phyloP scores from a whole-genome alignment of 2,113 vertebrate genomes.

The Callipepla californica region DNA sequence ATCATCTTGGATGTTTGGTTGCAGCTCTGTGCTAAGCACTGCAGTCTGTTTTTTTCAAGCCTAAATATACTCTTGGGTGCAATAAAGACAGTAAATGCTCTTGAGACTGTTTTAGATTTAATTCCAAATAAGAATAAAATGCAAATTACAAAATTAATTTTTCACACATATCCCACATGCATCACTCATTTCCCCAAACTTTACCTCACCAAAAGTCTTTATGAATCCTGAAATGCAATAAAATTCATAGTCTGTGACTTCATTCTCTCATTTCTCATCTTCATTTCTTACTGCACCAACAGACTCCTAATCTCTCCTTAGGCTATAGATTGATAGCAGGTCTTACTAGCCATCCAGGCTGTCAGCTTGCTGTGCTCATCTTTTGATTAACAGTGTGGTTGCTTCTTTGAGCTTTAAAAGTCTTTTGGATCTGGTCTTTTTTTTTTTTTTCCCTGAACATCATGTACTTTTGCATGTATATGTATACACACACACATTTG shows the following conservation, averaged over 20 bases:
- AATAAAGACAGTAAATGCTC: constrained; percentile 55
- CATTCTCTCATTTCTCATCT: not conserved
- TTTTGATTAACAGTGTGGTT: not conserved
- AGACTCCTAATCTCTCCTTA: not conserved
- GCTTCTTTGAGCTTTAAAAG: not conserved
- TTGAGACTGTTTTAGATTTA: constrained; percentile 48
- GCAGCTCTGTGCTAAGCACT: constrained; percentile 17
- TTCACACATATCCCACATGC: constrained; percentile 3
- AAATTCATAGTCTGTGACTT: not conserved
- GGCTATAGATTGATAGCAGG: not conserved
- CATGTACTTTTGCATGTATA: rapidly evolving
- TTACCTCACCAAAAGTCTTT: not conserved
- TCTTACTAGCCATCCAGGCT: not conserved
- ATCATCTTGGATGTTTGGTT: constrained; percentile 26
- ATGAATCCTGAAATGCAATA: constrained; percentile 13
- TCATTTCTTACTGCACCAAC: not conserved
- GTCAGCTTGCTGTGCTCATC: not conserved
- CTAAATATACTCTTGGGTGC: constrained; percentile 35
- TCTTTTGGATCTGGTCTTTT: not conserved
- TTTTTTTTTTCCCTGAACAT: not conserved
- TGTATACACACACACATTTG: not conserved
- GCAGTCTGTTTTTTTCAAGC: constrained; percentile 41
- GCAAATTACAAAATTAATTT: constrained; percentile 46
- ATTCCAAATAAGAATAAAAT: constrained; percentile 56
- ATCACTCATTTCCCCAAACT: not conserved